Evolutionary conservation across 1,140 invertebrate genomes (phyloP).

Genomic region (Drosophila hydei): DNA sequence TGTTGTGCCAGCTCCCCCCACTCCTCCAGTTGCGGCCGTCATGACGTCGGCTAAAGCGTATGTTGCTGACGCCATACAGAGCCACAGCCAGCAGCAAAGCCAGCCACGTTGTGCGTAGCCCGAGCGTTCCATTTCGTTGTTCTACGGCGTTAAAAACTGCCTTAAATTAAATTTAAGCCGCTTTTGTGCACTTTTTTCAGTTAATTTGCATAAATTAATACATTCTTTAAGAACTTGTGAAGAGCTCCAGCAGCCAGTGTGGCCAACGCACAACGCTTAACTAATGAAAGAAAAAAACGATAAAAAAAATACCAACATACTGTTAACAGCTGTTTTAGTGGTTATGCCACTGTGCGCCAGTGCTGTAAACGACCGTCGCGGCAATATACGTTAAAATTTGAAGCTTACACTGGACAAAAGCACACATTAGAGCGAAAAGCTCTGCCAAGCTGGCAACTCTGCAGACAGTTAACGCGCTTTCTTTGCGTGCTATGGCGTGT

Average conservation of each 20-base stretch:
- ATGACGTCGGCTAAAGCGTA: constrained; percentile 57
- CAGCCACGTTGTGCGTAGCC: constrained; percentile 14
- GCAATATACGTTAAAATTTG: constrained; percentile 36
- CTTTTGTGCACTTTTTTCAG: constrained; percentile 21
- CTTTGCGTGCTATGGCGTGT: constrained; percentile 30
- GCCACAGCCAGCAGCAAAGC: constrained; percentile 23
- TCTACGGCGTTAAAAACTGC: constrained; percentile 4
- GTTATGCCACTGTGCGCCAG: constrained; percentile 24
- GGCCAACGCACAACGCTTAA: background rate
- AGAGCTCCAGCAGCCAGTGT: constrained; percentile 22
- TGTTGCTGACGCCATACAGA: constrained; percentile 66
- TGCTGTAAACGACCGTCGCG: constrained; percentile 9
- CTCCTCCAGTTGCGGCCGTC: constrained; percentile 4
- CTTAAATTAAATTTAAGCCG: constrained; percentile 4
- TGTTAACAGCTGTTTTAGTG: constrained; percentile 31
- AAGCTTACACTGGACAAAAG: constrained; percentile 12
- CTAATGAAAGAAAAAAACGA: background rate
- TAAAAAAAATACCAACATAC: constrained; percentile 12
- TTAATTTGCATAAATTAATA: constrained; percentile 35
- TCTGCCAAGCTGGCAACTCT: background rate
- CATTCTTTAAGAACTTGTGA: constrained; percentile 32
- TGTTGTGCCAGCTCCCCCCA: constrained; percentile 9
- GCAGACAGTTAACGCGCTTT: constrained; percentile 19
- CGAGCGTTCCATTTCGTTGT: constrained; percentile 17
- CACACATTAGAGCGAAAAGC: background rate